Conservation (phyloP, 2,888 invertebrate genomes). For the Ennomos fuscantarius region DNA sequence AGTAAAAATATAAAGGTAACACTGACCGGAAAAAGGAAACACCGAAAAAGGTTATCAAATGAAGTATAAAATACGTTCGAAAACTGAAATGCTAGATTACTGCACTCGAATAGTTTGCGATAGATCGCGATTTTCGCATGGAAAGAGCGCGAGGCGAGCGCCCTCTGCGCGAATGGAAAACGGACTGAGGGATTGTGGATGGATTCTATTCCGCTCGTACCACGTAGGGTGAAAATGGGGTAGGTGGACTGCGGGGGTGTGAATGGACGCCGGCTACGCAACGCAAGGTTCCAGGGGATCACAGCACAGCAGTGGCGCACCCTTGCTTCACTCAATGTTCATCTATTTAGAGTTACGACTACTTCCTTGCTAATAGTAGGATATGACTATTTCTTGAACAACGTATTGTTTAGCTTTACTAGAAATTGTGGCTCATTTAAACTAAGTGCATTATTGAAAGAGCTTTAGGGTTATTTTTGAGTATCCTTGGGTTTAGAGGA, state of each 20-base stretch:
- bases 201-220: slow-evolving; percentile 48
- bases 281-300: slow-evolving; percentile 39
- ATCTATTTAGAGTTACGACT: slow-evolving; percentile 42
- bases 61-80: slow-evolving; percentile 48
- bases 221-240: slow-evolving; percentile 60
- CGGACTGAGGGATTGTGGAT: slow-evolving; percentile 61
- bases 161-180: slow-evolving; percentile 50
- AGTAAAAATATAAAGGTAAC: slow-evolving; percentile 48
- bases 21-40: slow-evolving; percentile 35
- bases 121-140: slow-evolving; percentile 64
- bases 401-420: no score
- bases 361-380: slow-evolving; percentile 19
- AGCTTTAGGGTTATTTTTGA: neutral
- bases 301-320: slow-evolving; percentile 35
- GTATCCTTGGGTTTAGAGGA: no score
- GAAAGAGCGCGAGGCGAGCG: slow-evolving; percentile 46
- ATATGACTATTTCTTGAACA: neutral
- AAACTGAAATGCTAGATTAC: slow-evolving; percentile 35
- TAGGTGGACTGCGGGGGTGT: slow-evolving; percentile 48
- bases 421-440: no score
- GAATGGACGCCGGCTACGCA: slow-evolving; percentile 58
- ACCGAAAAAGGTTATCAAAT: slow-evolving; percentile 33
- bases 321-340: slow-evolving; percentile 45
- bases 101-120: slow-evolving; percentile 47
- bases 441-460: neutral